A percentile compares a stretch with the other conserved stretches of the same genome.
These are phyloP conservation scores for Rhinoptilus africanus DNA, from an alignment of 2,113 vertebrate genomes.

Conservation along the genomic window DNA sequence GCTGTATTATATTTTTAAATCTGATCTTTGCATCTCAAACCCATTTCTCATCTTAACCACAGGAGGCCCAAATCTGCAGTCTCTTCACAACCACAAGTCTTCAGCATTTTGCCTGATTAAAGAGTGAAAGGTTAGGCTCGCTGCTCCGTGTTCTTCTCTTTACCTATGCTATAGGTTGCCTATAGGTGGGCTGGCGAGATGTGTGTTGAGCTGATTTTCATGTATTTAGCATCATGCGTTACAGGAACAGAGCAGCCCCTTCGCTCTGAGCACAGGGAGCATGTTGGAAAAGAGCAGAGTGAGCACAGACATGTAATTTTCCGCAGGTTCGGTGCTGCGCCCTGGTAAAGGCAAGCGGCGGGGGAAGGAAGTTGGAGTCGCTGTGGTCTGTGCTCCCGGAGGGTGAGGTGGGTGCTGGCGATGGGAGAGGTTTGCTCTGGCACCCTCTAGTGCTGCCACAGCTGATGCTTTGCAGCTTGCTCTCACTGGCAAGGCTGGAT, in stretches of 20 bases:
- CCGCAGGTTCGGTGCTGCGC: not conserved
- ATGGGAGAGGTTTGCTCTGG: not conserved
- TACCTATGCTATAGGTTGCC: not conserved
- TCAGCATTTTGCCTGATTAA: not conserved
- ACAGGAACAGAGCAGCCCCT: not conserved
- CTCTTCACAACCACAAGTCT: conserved; percentile 3
- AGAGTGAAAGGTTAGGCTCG: not conserved
- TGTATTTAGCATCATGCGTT: not conserved
- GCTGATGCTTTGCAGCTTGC: not conserved
- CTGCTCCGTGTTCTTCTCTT: not conserved
- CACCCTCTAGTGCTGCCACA: conserved; percentile 34
- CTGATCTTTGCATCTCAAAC: conserved; percentile 16
- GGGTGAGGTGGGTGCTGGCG: not conserved
- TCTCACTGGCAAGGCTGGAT: not conserved
- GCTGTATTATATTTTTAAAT: not conserved
- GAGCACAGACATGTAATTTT: not conserved
- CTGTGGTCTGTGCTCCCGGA: not conserved
- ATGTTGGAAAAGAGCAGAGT: not conserved
- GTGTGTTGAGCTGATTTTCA: not conserved
- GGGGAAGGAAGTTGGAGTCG: not conserved
- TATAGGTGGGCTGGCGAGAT: not conserved
- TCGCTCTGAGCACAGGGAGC: not conserved
- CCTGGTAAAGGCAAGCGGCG: not conserved
- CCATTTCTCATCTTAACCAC: conserved; percentile 21
- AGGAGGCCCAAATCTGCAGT: not conserved